Conservation (phyloP, 2,888 invertebrate genomes). For the Neoitamus cyanurus region DNA sequence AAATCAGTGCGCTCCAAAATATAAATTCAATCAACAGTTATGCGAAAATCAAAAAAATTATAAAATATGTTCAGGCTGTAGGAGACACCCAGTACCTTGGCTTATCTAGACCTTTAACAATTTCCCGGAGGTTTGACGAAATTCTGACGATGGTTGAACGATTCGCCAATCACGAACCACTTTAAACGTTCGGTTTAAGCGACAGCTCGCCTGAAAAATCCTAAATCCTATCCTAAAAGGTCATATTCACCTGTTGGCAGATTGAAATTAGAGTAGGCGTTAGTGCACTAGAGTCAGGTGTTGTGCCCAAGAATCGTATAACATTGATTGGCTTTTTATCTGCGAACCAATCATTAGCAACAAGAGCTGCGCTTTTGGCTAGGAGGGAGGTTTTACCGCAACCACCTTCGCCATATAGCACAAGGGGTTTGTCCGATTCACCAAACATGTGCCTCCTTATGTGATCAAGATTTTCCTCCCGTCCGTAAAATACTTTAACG, state of each 20-base stretch:
- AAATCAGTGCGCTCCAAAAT: too few relatives aligned
- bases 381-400: constrained; percentile 97
- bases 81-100: too few relatives aligned
- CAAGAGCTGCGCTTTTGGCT: constrained; percentile 89
- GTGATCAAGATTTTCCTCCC: constrained; percentile 84
- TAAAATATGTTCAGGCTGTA: too few relatives aligned
- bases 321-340: constrained; percentile 85
- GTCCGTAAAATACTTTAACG: constrained; percentile 92
- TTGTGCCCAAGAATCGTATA: constrained; percentile 93
- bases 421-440: constrained; percentile 86
- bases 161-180: too few relatives aligned
- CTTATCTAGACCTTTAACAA: too few relatives aligned
- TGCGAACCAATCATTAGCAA: constrained; percentile 78
- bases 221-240: too few relatives aligned
- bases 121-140: too few relatives aligned
- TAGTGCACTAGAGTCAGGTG: constrained; percentile 95
- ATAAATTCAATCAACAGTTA: too few relatives aligned
- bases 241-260: constrained; percentile 86
- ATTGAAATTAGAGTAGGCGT: constrained; percentile 95
- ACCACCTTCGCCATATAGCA: constrained; percentile 94
- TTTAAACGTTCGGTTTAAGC: too few relatives aligned
- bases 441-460: constrained; percentile 87
- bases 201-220: too few relatives aligned
- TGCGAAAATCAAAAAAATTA: too few relatives aligned
- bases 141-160: too few relatives aligned